phyloP scores from a whole-genome alignment of 2,797 vertebrate species.

The Glyptemys insculpta region DNA sequence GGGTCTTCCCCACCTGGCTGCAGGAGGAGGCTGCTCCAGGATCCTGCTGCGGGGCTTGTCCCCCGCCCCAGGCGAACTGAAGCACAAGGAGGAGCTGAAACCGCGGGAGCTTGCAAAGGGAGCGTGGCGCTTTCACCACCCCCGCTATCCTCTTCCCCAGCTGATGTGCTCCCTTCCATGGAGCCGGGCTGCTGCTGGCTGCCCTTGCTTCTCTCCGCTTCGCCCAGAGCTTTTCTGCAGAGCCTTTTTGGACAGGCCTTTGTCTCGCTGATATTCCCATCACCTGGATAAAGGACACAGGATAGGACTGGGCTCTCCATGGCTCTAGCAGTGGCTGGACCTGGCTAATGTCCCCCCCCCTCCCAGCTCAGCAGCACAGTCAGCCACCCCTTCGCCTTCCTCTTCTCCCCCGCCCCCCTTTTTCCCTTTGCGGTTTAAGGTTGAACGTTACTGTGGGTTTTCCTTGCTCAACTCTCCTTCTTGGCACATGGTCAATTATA shows the following conservation, averaged over 20 bases:
- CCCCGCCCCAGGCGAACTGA: slow-evolving; percentile 46
- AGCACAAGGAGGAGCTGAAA: slow-evolving; percentile 80
- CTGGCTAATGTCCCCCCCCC: background rate
- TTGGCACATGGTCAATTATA: too few species aligned
- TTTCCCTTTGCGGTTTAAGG: too few species aligned
- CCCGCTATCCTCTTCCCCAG: too few species aligned
- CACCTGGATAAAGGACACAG: slow-evolving; percentile 45
- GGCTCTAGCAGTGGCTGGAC: background rate
- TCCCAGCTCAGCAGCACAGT: too few species aligned
- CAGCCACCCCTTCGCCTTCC: too few species aligned
- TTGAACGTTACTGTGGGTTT: too few species aligned
- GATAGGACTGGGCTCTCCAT: slow-evolving; percentile 62
- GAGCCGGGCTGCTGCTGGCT: background rate
- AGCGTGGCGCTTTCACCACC: too few species aligned
- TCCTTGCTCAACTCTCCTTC: too few species aligned
- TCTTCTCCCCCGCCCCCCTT: too few species aligned
- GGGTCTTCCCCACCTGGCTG: slow-evolving; percentile 78
- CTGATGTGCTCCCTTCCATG: background rate
- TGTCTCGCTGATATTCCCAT: slow-evolving; percentile 16
- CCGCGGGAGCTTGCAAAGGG: slow-evolving; percentile 77
- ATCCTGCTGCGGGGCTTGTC: slow-evolving; percentile 45
- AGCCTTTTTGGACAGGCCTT: background rate
- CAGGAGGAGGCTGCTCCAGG: slow-evolving; percentile 25
- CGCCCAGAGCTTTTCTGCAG: background rate
- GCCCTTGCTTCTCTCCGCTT: slow-evolving; percentile 3